phyloP scores from a whole-genome alignment of 2,888 invertebrate species.

The Ischnura elegans region DNA sequence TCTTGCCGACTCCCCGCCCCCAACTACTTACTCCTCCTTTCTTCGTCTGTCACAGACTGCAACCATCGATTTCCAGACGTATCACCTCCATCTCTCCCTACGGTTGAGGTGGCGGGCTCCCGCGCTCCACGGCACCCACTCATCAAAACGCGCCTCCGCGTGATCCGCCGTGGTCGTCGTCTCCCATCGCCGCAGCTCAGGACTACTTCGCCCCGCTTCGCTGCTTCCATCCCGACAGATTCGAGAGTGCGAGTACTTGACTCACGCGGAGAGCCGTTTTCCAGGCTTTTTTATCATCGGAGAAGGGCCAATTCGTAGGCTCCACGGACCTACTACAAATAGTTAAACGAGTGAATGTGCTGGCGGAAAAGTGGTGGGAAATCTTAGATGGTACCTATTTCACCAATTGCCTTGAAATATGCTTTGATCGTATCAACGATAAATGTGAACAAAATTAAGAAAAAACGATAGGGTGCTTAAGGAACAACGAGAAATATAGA shows the following conservation, averaged over 20 bases:
- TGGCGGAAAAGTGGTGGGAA: too few relatives aligned
- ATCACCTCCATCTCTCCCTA: slow-evolving; percentile 23
- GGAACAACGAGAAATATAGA: too few relatives aligned
- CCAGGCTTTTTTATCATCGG: too few relatives aligned
- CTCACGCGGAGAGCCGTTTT: background rate
- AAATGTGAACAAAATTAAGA: too few relatives aligned
- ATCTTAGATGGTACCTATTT: too few relatives aligned
- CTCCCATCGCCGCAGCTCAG: background rate
- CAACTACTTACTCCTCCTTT: background rate
- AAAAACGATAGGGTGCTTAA: too few relatives aligned
- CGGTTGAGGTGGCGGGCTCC: background rate
- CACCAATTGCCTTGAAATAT: too few relatives aligned
- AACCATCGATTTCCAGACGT: slow-evolving; percentile 60
- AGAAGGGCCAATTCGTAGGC: too few relatives aligned
- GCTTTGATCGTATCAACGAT: too few relatives aligned
- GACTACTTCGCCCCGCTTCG: background rate
- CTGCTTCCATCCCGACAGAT: background rate
- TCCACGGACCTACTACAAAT: too few relatives aligned
- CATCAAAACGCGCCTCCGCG: background rate
- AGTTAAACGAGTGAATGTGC: too few relatives aligned
- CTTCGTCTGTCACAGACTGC: slow-evolving; percentile 65
- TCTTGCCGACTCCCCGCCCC: background rate
- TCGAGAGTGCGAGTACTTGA: background rate
- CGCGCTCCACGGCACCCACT: background rate
- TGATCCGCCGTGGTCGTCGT: background rate